These are phyloP conservation scores for Euplexia lucipara DNA, from an alignment of 2,888 invertebrate species.

Conservation along the genomic window DNA sequence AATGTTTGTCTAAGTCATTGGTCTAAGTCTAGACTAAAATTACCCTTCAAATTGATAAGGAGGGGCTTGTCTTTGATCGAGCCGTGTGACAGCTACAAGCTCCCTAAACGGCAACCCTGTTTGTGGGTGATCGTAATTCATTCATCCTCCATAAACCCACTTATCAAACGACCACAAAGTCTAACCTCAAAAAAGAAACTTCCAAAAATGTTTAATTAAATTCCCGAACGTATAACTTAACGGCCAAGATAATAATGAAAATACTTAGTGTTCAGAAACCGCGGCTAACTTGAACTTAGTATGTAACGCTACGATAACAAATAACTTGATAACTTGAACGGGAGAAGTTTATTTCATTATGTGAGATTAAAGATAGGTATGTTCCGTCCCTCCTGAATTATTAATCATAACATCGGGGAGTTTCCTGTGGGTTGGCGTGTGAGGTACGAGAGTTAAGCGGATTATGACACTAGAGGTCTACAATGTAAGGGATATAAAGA, in stretches of 20 bases:
- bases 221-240: slow-evolving; percentile 33
- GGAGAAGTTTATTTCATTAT: slow-evolving; percentile 61
- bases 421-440: slow-evolving; percentile 53
- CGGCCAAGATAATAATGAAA: slow-evolving; percentile 60
- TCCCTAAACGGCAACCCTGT: too few species aligned
- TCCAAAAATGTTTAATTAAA: slow-evolving; percentile 52
- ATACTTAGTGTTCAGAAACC: slow-evolving; percentile 57
- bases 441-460: slow-evolving; percentile 31
- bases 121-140: not conserved
- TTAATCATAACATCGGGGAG: slow-evolving; percentile 75
- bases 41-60: too few species aligned
- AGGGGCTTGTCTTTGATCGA: too few species aligned
- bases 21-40: too few species aligned
- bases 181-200: slow-evolving; percentile 23
- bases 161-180: slow-evolving; percentile 12
- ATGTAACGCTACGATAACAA: slow-evolving; percentile 57
- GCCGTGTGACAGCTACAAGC: too few species aligned
- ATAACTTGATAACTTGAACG: slow-evolving; percentile 57
- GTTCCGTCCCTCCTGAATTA: slow-evolving; percentile 68
- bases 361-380: slow-evolving; percentile 54
- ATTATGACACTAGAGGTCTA: not conserved
- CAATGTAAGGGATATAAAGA: too few species aligned
- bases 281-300: slow-evolving; percentile 39
- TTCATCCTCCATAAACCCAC: not conserved
- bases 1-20: too few species aligned